Evolutionary conservation across 2,888 invertebrate genomes (phyloP), one percentile per base, ranked within the genome.

Genomic region (Eupithecia centaureata): DNA sequence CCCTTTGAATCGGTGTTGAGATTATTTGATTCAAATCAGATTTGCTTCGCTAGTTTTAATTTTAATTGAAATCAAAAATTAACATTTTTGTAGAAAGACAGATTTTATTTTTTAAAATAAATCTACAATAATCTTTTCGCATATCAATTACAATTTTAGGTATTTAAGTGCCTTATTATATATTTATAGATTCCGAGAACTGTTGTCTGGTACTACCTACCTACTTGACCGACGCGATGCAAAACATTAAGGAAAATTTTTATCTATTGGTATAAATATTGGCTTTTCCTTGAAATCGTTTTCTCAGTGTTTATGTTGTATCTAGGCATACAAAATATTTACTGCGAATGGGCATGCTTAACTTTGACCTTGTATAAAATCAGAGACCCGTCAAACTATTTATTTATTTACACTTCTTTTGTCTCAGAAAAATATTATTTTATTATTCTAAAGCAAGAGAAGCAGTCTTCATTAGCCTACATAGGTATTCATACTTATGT

Each of bases 1-100:
- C 57, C 57, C 42, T 68, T 70, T 18, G 54, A 47, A 47, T 59
- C 59, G 35, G 63, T 35, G 27, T 61, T 67, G 27, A 61, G 68
- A 60, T 56, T 61, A 58, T 65, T 69, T 22, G 63, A 70, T 66
- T 61, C 60, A 62, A 60, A 58, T 59, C 22, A 4, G 35, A 27
- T 33, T 38, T 12, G 15, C 18, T 32, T 13, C 12, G 30, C 32
- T 56, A 30, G n/a, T 8, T 30, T n/a, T 30, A 10, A 42, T 42
- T 22, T 38, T 42, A 0, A 0, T 13, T 13, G 2, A 38, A 18
- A 18, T 42, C 42, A 42, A 0, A 32, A 32, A 5, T 13, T 10
- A 42, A 22, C 3, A n/a, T 38, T n/a, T 5, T n/a, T n/a, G n/a
- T n/a, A n/a, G n/a, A n/a, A n/a, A n/a, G n/a, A n/a, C n/a, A n/a